Percentiles rank a stretch among this genome's conserved stretches.
Evolutionary conservation across 2,113 vertebrate species (phyloP).

Genomic region (Opisthocomus hoazin): DNA sequence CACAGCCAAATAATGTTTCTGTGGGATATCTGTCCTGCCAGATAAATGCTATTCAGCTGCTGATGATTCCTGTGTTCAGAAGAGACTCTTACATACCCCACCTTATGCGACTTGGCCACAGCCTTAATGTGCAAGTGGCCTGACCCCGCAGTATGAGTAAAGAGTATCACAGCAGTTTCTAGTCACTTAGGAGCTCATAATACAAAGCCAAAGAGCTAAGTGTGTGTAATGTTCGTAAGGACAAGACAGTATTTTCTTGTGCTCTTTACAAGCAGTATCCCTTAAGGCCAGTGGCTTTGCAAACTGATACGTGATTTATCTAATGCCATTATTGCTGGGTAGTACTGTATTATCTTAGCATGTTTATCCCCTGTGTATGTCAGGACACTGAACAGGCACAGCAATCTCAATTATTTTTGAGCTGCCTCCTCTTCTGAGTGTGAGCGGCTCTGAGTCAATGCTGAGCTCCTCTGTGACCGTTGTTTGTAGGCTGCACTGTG

Average conservation of each 20-base stretch:
- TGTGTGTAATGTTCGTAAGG: not conserved
- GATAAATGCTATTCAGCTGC: not conserved
- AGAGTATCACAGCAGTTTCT: not conserved
- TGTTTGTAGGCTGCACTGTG: not conserved
- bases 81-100: not conserved
- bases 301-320: not conserved
- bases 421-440: not conserved
- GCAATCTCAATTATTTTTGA: constrained; percentile 6
- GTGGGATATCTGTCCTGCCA: not conserved
- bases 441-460: not conserved
- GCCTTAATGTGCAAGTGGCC: not conserved
- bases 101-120: not conserved
- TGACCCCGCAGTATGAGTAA: not conserved
- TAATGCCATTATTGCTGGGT: not conserved
- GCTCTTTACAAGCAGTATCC: not conserved
- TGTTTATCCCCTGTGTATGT: not conserved
- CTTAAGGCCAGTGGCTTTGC: constrained; percentile 25
- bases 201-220: not conserved
- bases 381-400: not conserved
- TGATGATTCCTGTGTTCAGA: not conserved
- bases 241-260: not conserved
- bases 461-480: not conserved
- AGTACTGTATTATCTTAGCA: not conserved
- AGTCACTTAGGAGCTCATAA: not conserved
- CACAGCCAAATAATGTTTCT: not conserved